A percentile compares a stretch with the other conserved stretches of the same genome.
These are phyloP conservation scores for Macrosiphum euphorbiae DNA, from an alignment of 2,888 invertebrate species.

Conservation along the genomic window DNA sequence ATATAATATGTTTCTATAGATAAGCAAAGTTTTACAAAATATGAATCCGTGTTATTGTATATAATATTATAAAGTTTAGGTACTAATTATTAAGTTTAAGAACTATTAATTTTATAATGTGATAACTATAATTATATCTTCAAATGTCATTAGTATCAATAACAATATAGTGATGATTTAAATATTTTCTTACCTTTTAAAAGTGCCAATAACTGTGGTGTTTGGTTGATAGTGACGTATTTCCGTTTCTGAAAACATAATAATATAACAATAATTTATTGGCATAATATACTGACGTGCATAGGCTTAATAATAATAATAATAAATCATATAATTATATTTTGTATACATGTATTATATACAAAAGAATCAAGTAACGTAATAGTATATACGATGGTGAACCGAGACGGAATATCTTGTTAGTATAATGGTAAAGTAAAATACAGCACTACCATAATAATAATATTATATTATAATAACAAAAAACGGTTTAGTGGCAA, in stretches of 20 bases:
- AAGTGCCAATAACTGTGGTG: neutral
- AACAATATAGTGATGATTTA: neutral
- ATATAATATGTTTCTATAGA: neutral
- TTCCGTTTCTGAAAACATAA: neutral
- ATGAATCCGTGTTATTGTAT: neutral
- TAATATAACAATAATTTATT: neutral
- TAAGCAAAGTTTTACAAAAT: neutral
- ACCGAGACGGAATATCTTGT: neutral
- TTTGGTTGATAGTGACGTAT: neutral
- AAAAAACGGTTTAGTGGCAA: constrained; percentile 1
- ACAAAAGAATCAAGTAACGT: neutral
- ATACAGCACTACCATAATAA: neutral
- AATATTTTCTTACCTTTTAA: constrained; percentile 3
- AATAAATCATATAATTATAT: neutral
- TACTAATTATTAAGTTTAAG: neutral
- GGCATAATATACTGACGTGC: neutral
- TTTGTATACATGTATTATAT: neutral
- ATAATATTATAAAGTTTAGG: neutral
- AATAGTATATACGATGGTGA: neutral
- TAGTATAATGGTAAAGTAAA: neutral
- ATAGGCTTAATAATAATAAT: neutral
- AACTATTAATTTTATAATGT: neutral
- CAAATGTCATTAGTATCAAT: neutral
- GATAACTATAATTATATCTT: neutral
- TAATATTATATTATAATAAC: neutral